phyloP scores from a whole-genome alignment of 2,113 vertebrate genomes.

The Pangasianodon hypophthalmus region DNA sequence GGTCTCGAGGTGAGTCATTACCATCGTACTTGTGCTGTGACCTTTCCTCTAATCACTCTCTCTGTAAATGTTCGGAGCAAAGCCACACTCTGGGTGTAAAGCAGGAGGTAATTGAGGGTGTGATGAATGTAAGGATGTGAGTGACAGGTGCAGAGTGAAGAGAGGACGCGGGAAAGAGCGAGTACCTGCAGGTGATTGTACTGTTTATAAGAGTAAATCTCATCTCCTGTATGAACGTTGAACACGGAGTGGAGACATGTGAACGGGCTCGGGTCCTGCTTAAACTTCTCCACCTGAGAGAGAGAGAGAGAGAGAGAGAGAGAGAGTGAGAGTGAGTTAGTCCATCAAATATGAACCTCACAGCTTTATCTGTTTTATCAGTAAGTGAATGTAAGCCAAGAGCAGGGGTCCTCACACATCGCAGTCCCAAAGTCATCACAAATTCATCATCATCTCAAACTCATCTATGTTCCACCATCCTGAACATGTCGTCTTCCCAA shows the following conservation, averaged over 20 bases:
- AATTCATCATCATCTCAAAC: neutral
- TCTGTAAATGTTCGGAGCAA: constrained; percentile 55
- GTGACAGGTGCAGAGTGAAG: constrained; percentile 51
- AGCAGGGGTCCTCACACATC: neutral
- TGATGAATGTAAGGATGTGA: constrained; percentile 57
- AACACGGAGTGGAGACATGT: constrained; percentile 94
- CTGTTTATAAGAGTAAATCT: constrained; percentile 77
- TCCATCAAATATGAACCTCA: constrained; percentile 28
- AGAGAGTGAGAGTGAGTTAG: constrained; percentile 23
- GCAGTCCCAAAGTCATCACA: neutral
- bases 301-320: constrained; percentile 43
- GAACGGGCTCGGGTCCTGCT: constrained; percentile 90
- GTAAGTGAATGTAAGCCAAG: neutral
- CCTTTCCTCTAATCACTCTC: constrained; percentile 7
- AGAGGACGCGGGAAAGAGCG: neutral
- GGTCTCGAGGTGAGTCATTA: constrained; percentile 1
- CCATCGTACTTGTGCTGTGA: neutral
- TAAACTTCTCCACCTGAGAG: constrained; percentile 90
- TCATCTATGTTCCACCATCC: neutral
- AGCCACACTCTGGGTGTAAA: constrained; percentile 42
- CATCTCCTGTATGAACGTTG: constrained; percentile 85
- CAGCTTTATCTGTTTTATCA: neutral
- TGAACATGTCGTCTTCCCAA: neutral
- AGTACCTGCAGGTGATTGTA: constrained; percentile 95
- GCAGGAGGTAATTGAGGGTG: neutral